Conservation (phyloP, 1,140 invertebrate species). For the Leptinotarsa texana region DNA sequence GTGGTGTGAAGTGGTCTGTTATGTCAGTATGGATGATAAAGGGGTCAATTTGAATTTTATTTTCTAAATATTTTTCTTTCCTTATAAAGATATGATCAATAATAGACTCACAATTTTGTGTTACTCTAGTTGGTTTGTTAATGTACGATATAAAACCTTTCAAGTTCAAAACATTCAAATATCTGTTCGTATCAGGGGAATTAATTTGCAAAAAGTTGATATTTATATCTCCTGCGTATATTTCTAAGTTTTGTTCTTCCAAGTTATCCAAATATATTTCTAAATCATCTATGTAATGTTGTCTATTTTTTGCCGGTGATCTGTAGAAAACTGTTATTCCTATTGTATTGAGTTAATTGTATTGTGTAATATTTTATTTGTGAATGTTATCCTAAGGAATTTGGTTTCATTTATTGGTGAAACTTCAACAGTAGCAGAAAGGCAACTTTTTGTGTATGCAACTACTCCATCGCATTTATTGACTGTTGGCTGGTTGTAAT, state of each 20-base stretch:
- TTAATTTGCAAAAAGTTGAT: conserved; percentile 14
- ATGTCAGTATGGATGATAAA: conserved; percentile 2
- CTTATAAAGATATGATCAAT: conserved; percentile 25
- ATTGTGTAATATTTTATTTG: not conserved
- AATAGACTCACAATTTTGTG: conserved; percentile 2
- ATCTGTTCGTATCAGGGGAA: conserved; percentile 10
- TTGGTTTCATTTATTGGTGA: conserved; percentile 13
- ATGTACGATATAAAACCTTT: conserved; percentile 11
- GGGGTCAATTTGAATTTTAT: conserved; percentile 12
- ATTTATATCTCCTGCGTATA: conserved; percentile 23
- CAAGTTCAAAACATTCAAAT: conserved; percentile 15
- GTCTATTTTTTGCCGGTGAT: conserved; percentile 17
- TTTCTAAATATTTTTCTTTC: conserved; percentile 13
- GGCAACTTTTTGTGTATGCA: conserved; percentile 10
- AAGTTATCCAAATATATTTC: conserved; percentile 24
- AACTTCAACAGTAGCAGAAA: not conserved
- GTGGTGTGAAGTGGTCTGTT: conserved; percentile 15
- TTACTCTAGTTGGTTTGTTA: conserved; percentile 7
- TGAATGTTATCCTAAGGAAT: conserved; percentile 9
- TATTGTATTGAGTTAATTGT: not conserved
- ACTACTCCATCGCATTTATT: conserved; percentile 20
- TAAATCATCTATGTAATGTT: conserved; percentile 19
- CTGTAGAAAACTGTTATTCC: conserved; percentile 24
- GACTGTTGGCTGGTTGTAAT: conserved; percentile 4
- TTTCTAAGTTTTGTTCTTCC: conserved; percentile 11